Conservation (phyloP, 2,797 vertebrate genomes). For the Prionace glauca region DNA sequence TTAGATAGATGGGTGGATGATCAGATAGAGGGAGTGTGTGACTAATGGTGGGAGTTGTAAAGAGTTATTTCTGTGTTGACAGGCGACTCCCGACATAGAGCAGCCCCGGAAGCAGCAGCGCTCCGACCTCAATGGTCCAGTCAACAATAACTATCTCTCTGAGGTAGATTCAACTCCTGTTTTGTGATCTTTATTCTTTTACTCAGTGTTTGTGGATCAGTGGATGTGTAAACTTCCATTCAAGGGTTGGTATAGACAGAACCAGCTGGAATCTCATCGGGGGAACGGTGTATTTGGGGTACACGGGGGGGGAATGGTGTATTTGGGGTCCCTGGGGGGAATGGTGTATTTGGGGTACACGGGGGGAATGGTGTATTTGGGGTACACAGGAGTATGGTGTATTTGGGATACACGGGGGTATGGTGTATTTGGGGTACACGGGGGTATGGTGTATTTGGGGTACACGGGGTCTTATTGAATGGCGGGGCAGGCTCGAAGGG, state of each 20-base stretch:
- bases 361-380: too few species aligned
- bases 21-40: neutral
- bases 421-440: too few species aligned
- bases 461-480: too few species aligned
- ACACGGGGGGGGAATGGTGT: too few species aligned
- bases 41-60: neutral
- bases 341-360: too few species aligned
- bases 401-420: too few species aligned
- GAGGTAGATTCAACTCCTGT: slow-evolving; percentile 63
- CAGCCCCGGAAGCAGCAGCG: slow-evolving; percentile 90
- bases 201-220: neutral
- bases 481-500: too few species aligned
- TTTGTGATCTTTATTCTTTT: neutral
- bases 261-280: neutral
- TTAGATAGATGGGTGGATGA: neutral
- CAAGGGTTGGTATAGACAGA: neutral
- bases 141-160: slow-evolving; percentile 85
- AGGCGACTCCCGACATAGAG: slow-evolving; percentile 81
- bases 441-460: too few species aligned
- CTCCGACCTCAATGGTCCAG: slow-evolving; percentile 88
- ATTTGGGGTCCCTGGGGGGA: too few species aligned
- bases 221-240: neutral
- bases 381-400: too few species aligned
- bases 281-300: too few species aligned
- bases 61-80: slow-evolving; percentile 36